Evolutionary conservation across 2,888 invertebrate genomes (phyloP), one percentile per base, ranked within the genome.

Genomic region (Drosophila yooni): DNA sequence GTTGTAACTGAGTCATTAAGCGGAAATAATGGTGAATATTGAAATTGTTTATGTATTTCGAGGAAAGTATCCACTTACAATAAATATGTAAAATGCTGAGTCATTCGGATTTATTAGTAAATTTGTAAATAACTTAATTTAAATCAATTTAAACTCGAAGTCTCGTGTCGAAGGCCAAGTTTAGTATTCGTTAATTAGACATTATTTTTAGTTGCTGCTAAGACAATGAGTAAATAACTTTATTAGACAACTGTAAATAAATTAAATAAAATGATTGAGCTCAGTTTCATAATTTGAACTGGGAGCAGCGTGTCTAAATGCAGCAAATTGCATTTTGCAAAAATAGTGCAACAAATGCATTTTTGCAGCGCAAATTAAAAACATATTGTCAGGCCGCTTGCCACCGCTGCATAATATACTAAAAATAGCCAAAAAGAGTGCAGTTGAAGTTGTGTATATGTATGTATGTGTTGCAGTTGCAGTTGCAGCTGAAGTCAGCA

Each of bases 331-430:
- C 61, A 72, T 33, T 57, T 71, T 59, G 73, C 77, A 63, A 63
- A 74, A 75, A 70, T 75, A 77, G 77, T 70, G 40, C 46, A 15
- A 63, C 73, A 67, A 76, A 82, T 81, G 80, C 81, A 79, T 87
- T 88, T 89, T 85, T 79, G 83, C 81, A 81, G 68, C 79, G 80
- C 83, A 92, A 92, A 92, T 92, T 92, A 92, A 92, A 92, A 92
- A 92, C 92, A 92, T 90, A 92, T 92, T 92, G 92, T 92, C 92
- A 91, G 83, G 80, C 78, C 71, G 72, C 70, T 74, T 60, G 68
- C 75, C 43, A 48, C 56, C 51, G 71, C 83, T 72, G 83, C 69
- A 84, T 74, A 74, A 76, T 75, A 36, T 43, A 63, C 86, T 84
- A 89, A 76, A 86, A 88, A 88, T 89, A 88, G 64, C 60, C 31